These are phyloP conservation scores for Denticeps clupeoides DNA, from an alignment of 2,797 vertebrate genomes.

Conservation along the genomic window DNA sequence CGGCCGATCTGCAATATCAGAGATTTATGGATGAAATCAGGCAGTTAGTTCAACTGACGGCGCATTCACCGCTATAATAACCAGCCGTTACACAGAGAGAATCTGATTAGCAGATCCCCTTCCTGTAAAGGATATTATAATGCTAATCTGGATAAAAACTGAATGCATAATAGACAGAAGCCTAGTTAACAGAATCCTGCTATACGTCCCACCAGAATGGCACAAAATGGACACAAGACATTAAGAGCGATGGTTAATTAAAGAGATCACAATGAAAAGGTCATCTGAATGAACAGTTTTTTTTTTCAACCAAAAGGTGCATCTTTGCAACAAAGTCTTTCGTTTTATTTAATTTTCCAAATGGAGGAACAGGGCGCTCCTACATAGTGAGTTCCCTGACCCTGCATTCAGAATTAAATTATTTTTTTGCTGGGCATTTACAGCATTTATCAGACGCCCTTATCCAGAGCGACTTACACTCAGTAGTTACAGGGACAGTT, in stretches of 20 bases:
- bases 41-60: slow-evolving; percentile 58
- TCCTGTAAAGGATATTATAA: slow-evolving; percentile 47
- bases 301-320: too few species aligned
- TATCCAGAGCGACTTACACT: too few species aligned
- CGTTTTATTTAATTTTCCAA: too few species aligned
- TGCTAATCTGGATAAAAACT: slow-evolving; percentile 52
- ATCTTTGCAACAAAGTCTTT: too few species aligned
- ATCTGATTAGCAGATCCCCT: slow-evolving; percentile 46
- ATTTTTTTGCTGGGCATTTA: too few species aligned
- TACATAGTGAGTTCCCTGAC: too few species aligned
- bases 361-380: too few species aligned
- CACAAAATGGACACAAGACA: slow-evolving; percentile 44
- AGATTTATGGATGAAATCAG: slow-evolving; percentile 57
- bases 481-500: too few species aligned
- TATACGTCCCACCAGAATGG: slow-evolving; percentile 19
- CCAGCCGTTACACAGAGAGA: slow-evolving; percentile 34
- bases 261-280: too few species aligned
- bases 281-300: too few species aligned
- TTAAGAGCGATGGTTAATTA: slow-evolving; percentile 50
- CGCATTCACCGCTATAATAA: slow-evolving; percentile 54
- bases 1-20: slow-evolving; percentile 45
- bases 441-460: too few species aligned
- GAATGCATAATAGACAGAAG: slow-evolving; percentile 38
- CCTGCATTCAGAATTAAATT: too few species aligned
- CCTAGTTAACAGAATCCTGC: slow-evolving; percentile 35